These are phyloP conservation scores for Anoplopoma fimbria DNA, from an alignment of 2,113 vertebrate species.

Conservation along the genomic window DNA sequence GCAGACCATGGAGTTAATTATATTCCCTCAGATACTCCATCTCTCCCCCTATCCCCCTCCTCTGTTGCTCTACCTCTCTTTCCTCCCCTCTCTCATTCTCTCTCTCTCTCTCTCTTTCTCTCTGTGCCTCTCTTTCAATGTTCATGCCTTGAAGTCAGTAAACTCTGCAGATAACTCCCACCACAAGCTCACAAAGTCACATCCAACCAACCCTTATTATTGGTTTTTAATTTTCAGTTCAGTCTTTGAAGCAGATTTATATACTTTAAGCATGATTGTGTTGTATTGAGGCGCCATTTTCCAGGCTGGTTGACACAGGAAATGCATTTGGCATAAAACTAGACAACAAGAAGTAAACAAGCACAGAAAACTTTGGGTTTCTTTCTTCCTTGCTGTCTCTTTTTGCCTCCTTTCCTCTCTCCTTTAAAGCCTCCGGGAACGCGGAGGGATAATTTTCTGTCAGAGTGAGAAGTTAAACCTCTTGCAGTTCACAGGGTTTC, in stretches of 20 bases:
- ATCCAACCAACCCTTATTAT: neutral
- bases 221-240: neutral
- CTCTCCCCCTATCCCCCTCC: constrained; percentile 41
- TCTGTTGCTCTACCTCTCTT: constrained; percentile 33
- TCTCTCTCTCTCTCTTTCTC: neutral
- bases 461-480: constrained; percentile 2
- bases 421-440: constrained; percentile 8
- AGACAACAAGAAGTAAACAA: neutral
- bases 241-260: neutral
- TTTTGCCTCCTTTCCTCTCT: neutral
- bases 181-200: neutral
- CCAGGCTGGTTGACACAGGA: neutral
- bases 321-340: constrained; percentile 22
- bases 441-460: neutral
- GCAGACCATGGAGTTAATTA: constrained; percentile 77
- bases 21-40: constrained; percentile 66
- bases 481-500: neutral
- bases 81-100: constrained; percentile 11
- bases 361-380: constrained; percentile 7
- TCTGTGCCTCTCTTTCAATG: neutral
- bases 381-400: neutral
- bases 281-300: neutral
- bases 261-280: neutral
- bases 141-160: constrained; percentile 2
- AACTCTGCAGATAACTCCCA: constrained; percentile 38